Percentiles rank a stretch among this genome's conserved stretches.
phyloP scores from a whole-genome alignment of 1,140 invertebrate genomes.

The Eumaeus atala region DNA sequence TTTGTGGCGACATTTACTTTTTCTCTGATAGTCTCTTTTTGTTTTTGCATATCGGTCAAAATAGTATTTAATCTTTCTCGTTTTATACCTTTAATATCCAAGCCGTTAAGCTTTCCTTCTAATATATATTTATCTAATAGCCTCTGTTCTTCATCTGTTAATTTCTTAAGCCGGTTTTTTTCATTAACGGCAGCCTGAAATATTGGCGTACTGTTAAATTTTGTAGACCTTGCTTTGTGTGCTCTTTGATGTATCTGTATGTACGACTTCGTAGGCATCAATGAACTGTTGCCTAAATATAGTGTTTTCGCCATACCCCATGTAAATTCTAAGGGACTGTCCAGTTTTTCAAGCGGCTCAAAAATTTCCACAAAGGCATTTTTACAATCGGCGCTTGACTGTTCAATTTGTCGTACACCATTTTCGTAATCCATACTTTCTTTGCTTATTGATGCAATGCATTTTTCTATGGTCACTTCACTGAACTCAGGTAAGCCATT shows the following conservation, averaged over 20 bases:
- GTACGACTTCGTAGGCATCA: constrained; percentile 86
- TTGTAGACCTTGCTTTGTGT: constrained; percentile 76
- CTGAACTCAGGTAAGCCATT: constrained; percentile 87
- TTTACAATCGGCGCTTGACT: constrained; percentile 69
- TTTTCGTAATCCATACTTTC: constrained; percentile 89
- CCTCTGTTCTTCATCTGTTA: constrained; percentile 81
- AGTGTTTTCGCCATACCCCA: constrained; percentile 90
- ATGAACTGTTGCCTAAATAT: constrained; percentile 85
- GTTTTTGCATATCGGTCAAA: constrained; percentile 69
- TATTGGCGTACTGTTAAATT: constrained; percentile 80
- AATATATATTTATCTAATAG: constrained; percentile 85
- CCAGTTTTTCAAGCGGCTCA: constrained; percentile 83
- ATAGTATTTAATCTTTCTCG: constrained; percentile 69
- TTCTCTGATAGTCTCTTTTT: constrained; percentile 76
- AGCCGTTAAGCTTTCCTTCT: constrained; percentile 88
- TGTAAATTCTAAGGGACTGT: constrained; percentile 84
- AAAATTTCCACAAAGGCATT: constrained; percentile 85
- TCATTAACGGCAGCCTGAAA: constrained; percentile 81
- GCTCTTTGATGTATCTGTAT: constrained; percentile 83
- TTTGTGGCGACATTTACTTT: constrained; percentile 78
- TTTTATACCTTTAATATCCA: constrained; percentile 70
- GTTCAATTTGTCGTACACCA: constrained; percentile 79
- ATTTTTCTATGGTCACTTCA: constrained; percentile 86
- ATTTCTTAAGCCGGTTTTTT: constrained; percentile 71
- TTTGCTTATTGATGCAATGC: constrained; percentile 86